phyloP scores from a whole-genome alignment of 2,113 vertebrate species.

The Mugil cephalus region DNA sequence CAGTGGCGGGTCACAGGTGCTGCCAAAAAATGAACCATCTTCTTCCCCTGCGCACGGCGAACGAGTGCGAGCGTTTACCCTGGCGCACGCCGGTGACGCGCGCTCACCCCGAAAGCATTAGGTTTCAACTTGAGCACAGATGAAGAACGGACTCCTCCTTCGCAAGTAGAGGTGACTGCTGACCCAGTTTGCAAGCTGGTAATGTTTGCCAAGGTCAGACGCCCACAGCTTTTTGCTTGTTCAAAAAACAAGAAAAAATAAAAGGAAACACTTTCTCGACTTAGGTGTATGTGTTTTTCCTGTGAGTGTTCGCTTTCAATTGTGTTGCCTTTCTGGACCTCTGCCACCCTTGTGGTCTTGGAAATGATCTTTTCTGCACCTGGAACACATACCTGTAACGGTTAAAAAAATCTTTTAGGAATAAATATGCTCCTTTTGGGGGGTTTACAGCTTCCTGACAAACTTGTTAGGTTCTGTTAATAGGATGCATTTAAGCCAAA shows the following conservation, averaged over 20 bases:
- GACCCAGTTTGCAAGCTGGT: slow-evolving; percentile 79
- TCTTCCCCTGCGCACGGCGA: slow-evolving; percentile 60
- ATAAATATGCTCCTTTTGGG: no score
- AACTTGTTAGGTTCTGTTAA: neutral
- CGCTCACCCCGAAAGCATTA: slow-evolving; percentile 55
- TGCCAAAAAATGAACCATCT: slow-evolving; percentile 76
- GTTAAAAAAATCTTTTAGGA: neutral
- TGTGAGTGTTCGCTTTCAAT: slow-evolving; percentile 23
- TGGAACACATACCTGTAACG: neutral
- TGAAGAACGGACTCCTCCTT: slow-evolving; percentile 62
- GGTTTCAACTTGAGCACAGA: slow-evolving; percentile 53
- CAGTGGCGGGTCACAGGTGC: slow-evolving; percentile 81
- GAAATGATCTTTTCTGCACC: slow-evolving; percentile 3
- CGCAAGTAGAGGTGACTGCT: slow-evolving; percentile 69
- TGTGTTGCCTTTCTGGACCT: slow-evolving; percentile 35
- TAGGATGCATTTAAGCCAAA: neutral
- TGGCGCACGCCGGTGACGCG: slow-evolving; percentile 48
- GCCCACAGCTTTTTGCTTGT: slow-evolving; percentile 76
- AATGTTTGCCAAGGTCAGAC: slow-evolving; percentile 79
- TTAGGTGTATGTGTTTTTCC: slow-evolving; percentile 54
- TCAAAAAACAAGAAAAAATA: slow-evolving; percentile 65
- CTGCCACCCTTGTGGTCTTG: slow-evolving; percentile 27
- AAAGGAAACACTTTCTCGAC: slow-evolving; percentile 58
- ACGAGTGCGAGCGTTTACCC: slow-evolving; percentile 69
- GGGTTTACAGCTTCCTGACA: neutral